Evolutionary conservation across 2,113 vertebrate genomes (phyloP), one percentile per base, ranked within the genome.

Genomic region (Scatophagus argus): DNA sequence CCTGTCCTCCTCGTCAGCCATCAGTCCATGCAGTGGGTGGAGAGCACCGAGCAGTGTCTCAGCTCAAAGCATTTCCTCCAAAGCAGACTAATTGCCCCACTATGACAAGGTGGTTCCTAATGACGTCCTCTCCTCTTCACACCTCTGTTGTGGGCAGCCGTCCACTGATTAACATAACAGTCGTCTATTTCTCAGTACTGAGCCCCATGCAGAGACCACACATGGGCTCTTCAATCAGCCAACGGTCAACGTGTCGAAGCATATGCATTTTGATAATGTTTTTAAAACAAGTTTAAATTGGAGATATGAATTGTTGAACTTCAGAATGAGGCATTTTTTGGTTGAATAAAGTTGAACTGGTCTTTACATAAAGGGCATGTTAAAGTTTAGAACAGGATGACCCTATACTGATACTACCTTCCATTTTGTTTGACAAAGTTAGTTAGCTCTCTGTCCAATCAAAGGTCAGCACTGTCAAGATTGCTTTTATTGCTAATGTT

Each of bases 61-160:
- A 61, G 77, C 65, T 66, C 61, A 77, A 41, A 66, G 34, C 49
- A 47, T 49, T 71, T 75, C 68, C 51, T 54, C 47, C 34, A 13
- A 21, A 23, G 21, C n/a, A 3, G 27, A 39, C 65, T 86, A 90
- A 92, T 79, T 91, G 79, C 67, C 44, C 31, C 69, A 38, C 59
- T 29, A 63, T 74, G 77, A 65, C 32, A 47, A 71, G 62, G 27
- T 60, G 56, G 59, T 46, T 62, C 72, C 64, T 91, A 81, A 88
- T 62, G 65, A 90, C 66, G 41, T 9, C 7, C 70, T 75, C 69
- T 43, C 60, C 27, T 73, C 73, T 69, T 63, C 9, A 77, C 73
- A 56, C 79, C 64, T 73, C 65, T 52, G 17, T 69, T 71, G 46
- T 65, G 58, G 59, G 63, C 64, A 68, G 62, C 60, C 25, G 34